Percentiles rank a stretch among this genome's conserved stretches.
Evolutionary conservation across 2,797 vertebrate species (phyloP).

Genomic region (Poecilia picta): DNA sequence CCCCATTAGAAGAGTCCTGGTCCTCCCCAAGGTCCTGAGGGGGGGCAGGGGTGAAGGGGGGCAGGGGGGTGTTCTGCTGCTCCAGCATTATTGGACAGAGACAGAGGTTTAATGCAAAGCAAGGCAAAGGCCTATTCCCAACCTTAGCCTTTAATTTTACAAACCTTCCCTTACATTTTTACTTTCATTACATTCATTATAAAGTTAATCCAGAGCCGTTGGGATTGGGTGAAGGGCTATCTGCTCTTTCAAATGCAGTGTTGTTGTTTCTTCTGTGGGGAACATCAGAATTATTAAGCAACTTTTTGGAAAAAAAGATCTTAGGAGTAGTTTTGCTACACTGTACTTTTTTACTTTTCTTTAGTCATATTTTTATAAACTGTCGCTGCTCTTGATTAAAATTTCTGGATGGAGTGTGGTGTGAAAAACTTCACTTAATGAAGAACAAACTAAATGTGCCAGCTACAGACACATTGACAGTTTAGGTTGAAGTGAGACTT

Average conservation of each 20-base stretch:
- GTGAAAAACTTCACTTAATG: too few species aligned
- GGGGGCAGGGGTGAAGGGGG: accelerated
- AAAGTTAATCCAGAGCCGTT: neutral
- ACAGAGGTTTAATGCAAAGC: neutral
- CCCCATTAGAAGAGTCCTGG: neutral
- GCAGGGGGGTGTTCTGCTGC: neutral
- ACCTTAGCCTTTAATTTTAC: neutral
- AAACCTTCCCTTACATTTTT: neutral
- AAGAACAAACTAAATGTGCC: too few species aligned
- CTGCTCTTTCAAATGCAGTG: neutral
- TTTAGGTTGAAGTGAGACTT: too few species aligned
- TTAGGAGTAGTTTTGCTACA: too few species aligned
- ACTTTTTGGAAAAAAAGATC: too few species aligned
- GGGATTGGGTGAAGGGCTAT: neutral
- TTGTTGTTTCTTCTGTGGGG: neutral
- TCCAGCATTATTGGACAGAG: neutral
- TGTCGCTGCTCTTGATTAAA: too few species aligned
- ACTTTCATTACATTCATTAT: neutral
- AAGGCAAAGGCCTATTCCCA: neutral
- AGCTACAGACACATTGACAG: too few species aligned
- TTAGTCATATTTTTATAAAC: too few species aligned
- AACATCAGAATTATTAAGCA: neutral
- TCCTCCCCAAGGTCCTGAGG: neutral
- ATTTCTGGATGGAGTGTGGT: too few species aligned
- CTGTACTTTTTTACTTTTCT: too few species aligned